Conservation (phyloP, 2,888 invertebrate genomes). For the Philaethria dido region DNA sequence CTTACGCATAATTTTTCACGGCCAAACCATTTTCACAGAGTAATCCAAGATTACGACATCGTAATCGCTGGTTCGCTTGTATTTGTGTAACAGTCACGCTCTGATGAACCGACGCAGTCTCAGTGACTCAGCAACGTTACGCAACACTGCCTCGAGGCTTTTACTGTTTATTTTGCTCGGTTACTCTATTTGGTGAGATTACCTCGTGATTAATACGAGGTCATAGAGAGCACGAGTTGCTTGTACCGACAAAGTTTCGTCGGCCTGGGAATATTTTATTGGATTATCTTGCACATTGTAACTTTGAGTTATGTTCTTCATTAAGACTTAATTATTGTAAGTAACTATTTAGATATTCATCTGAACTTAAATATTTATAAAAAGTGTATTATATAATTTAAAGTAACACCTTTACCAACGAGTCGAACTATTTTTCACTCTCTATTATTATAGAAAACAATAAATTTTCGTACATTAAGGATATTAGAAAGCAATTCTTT, state of each 20-base stretch:
- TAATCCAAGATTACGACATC: constrained; percentile 57
- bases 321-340: constrained; percentile 6
- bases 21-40: constrained; percentile 61
- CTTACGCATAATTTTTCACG: constrained; percentile 62
- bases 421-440: background rate
- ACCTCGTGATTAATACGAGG: constrained; percentile 56
- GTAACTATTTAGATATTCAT: background rate
- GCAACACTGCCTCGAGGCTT: constrained; percentile 56
- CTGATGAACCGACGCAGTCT: constrained; percentile 53
- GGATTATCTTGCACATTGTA: constrained; percentile 19
- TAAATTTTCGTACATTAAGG: no score
- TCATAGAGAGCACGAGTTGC: constrained; percentile 40
- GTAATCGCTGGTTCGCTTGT: constrained; percentile 54
- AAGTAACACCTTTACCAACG: background rate
- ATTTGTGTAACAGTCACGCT: constrained; percentile 65
- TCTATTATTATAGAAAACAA: no score
- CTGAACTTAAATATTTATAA: background rate
- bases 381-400: background rate
- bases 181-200: constrained; percentile 65
- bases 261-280: constrained; percentile 32
- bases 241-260: constrained; percentile 22
- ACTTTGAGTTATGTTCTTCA: background rate
- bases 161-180: constrained; percentile 51
- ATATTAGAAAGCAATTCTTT: no score
- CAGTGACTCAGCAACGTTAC: constrained; percentile 63